Base-by-base conservation (phyloP, 2,113 vertebrate genomes). In the Xyrauchen texanus region DNA sequence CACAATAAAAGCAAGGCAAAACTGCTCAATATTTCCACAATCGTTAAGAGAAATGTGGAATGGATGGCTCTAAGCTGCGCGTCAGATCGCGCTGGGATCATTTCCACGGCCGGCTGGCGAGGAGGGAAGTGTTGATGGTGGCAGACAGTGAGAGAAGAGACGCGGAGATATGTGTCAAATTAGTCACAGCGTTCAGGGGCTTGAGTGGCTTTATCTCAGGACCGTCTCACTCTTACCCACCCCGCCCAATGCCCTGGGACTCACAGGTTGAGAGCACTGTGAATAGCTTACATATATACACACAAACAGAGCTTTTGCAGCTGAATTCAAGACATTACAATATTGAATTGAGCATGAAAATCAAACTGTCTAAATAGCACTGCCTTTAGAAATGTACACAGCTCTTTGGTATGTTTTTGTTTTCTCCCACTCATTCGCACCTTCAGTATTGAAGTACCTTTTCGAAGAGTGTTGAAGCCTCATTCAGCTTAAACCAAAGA, bases 121-220 rank as follows among this genome's bases (percentile, higher is more conserved):
- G 86, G 87, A 79, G 86, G 83, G 85, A 93, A 68, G 91, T 91
- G 89, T 91, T 92, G 92, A 93, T 93, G 78, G 93, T 88, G 92
- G 88, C 90, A 93, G 93, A 93, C 93, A 85, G 86, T 49, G 83
- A 86, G 57, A 79, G 71, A 75, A 89, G 88, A 74, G 86, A 87
- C 90, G 89, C 88, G 79, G 90, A 87, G 83, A 89, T 86, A 92
- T 86, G 93, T 93, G 93, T 92, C 91, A 93, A 92, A 93, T 94
- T 91, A 93, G 88, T 88, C 90, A 88, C 88, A 88, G 83, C 83
- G 80, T 91, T 82, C 87, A 79, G 85, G 83, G 87, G 87, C 84
- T 88, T 84, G 79, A 74, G 68, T 87, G 85, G 80, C 82, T 89
- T 84, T 88, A 87, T 88, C 86, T 88, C 16, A 81, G 88, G 77